Percentiles rank a stretch among this genome's conserved stretches.
phyloP scores from a whole-genome alignment of 2,888 invertebrate species.

The Seira ritae region DNA sequence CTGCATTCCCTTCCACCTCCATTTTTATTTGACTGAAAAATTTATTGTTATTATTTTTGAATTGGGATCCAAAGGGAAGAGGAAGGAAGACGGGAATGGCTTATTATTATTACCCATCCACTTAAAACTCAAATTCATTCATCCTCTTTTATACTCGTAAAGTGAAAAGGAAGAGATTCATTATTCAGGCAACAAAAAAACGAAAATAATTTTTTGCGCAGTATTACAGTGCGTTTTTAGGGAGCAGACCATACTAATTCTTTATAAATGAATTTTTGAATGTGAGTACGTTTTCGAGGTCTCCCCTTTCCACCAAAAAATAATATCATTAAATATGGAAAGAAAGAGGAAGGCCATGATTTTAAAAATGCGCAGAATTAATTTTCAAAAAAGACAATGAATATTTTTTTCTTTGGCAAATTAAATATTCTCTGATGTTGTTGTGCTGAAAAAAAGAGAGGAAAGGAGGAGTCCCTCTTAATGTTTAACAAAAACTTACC shows the following conservation, averaged over 20 bases:
- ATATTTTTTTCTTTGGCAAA: not conserved
- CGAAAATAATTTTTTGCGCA: slow-evolving; percentile 6
- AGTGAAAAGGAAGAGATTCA: not conserved
- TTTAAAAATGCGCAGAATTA: not conserved
- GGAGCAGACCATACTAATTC: not conserved
- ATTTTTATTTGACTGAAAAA: not conserved
- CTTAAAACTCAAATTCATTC: not conserved
- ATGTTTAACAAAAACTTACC: slow-evolving; percentile 52
- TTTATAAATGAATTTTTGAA: not conserved
- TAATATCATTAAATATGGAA: not conserved
- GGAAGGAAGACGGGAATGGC: slow-evolving; percentile 41
- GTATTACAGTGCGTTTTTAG: not conserved
- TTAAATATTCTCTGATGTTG: slow-evolving; percentile 1
- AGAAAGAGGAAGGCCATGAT: slow-evolving; percentile 1
- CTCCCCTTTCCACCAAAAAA: not conserved
- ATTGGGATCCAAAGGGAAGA: not conserved
- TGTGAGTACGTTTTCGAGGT: not conserved
- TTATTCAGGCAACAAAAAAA: not conserved
- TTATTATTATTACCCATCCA: slow-evolving; percentile 41
- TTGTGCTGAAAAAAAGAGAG: slow-evolving; percentile 1
- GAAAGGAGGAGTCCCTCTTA: slow-evolving; percentile 37
- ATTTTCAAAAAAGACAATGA: not conserved
- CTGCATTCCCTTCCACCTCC: not conserved
- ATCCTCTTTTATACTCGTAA: not conserved
- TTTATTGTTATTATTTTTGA: slow-evolving; percentile 7